A percentile compares a stretch with the other conserved stretches of the same genome.
phyloP scores from a whole-genome alignment of 2,113 vertebrate genomes.

The Hydropotes inermis region DNA sequence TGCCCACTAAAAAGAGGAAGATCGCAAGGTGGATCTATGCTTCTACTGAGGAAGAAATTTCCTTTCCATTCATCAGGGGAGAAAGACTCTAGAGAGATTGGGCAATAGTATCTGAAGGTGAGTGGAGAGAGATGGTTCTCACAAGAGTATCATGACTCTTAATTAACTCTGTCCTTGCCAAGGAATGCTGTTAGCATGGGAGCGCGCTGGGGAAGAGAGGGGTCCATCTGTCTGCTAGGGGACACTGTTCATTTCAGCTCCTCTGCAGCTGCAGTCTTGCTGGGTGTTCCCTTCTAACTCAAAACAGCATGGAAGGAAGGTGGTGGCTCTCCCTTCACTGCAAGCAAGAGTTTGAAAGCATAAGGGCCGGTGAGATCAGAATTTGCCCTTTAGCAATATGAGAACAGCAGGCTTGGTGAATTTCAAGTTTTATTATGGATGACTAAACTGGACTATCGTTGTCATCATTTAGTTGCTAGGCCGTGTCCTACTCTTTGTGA shows the following conservation, averaged over 20 bases:
- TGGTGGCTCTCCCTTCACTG: not conserved
- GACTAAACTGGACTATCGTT: not conserved
- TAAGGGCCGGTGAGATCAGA: not conserved
- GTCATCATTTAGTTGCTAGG: not conserved
- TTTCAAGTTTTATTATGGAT: not conserved
- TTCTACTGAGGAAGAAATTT: not conserved
- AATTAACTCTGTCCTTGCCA: not conserved
- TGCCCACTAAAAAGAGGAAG: not conserved
- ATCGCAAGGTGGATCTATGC: not conserved
- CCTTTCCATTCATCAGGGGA: not conserved
- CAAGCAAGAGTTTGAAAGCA: not conserved
- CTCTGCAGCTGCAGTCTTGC: not conserved
- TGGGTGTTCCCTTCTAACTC: not conserved
- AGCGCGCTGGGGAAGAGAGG: not conserved
- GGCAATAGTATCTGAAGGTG: not conserved
- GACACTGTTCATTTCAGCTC: not conserved
- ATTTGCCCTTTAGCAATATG: not conserved
- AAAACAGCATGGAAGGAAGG: not conserved
- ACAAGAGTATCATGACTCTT: not conserved
- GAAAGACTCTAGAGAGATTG: not conserved
- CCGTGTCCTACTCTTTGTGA: not conserved
- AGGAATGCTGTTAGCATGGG: not conserved
- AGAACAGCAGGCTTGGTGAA: not conserved
- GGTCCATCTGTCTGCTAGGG: not conserved
- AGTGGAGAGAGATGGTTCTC: not conserved